These are phyloP conservation scores for Anguilla anguilla DNA, from an alignment of 2,797 vertebrate genomes.

Conservation along the genomic window DNA sequence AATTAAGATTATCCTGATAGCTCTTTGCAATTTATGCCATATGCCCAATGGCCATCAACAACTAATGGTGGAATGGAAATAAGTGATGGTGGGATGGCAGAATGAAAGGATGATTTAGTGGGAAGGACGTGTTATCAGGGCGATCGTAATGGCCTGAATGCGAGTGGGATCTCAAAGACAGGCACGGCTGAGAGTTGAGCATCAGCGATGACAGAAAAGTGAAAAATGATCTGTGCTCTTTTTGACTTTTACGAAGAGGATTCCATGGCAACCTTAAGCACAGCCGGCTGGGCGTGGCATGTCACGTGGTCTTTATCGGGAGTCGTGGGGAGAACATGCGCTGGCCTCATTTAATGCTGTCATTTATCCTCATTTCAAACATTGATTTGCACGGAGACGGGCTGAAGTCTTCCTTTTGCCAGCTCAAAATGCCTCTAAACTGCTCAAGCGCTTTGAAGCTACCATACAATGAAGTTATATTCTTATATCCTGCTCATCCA, in stretches of 20 bases:
- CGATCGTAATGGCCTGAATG: not conserved
- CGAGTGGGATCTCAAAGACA: not conserved
- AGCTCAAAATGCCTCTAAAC: no score
- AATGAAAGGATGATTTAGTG: no score
- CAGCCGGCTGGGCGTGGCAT: no score
- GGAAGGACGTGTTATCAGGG: not conserved
- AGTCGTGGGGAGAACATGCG: not conserved
- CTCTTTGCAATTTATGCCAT: not conserved
- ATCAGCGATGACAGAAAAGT: not conserved
- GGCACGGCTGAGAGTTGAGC: not conserved
- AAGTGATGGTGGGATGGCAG: no score
- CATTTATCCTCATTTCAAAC: not conserved
- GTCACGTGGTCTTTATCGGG: not conserved
- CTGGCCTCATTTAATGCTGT: not conserved
- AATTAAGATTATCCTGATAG: no score
- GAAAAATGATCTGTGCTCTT: constrained; percentile 2
- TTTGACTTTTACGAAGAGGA: constrained; percentile 4
- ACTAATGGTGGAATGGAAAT: not conserved
- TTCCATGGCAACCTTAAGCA: constrained; percentile 23
- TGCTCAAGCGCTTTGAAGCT: not conserved
- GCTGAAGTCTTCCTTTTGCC: no score
- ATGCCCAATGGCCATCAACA: not conserved
- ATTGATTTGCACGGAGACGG: not conserved
- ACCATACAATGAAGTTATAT: not conserved
- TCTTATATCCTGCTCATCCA: not conserved